Conservation (phyloP, 1,140 invertebrate genomes). For the Apolygus lucorum region DNA sequence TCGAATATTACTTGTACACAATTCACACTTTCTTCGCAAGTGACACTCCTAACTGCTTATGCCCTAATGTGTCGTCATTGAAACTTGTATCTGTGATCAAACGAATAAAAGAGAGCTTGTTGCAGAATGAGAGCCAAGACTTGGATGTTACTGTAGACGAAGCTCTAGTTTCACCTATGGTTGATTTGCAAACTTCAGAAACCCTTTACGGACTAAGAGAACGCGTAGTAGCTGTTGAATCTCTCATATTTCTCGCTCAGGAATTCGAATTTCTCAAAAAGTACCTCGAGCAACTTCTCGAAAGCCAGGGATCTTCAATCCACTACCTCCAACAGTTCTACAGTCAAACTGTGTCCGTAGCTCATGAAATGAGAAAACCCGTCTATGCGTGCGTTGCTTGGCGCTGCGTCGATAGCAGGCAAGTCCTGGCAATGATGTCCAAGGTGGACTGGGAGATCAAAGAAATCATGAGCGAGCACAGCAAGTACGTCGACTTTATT, state of each 20-base stretch:
- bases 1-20: slow-evolving; percentile 89
- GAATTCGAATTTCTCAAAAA: slow-evolving; percentile 76
- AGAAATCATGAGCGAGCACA: slow-evolving; percentile 93
- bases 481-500: slow-evolving; percentile 71
- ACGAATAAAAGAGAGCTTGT: slow-evolving; percentile 60
- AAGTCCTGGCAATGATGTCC: slow-evolving; percentile 72
- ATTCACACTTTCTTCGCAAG: slow-evolving; percentile 83
- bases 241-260: slow-evolving; percentile 76
- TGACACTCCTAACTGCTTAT: slow-evolving; percentile 45
- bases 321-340: slow-evolving; percentile 68
- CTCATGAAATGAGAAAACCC: slow-evolving; percentile 64
- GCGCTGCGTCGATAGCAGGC: slow-evolving; percentile 67
- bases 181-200: slow-evolving; percentile 61
- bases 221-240: slow-evolving; percentile 84
- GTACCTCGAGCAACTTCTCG: slow-evolving; percentile 69
- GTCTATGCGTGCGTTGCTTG: slow-evolving; percentile 77
- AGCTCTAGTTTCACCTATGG: slow-evolving; percentile 57
- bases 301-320: slow-evolving; percentile 48
- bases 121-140: slow-evolving; percentile 38
- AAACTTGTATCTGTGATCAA: slow-evolving; percentile 65
- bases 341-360: slow-evolving; percentile 57
- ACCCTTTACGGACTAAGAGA: slow-evolving; percentile 72
- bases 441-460: slow-evolving; percentile 93
- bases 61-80: slow-evolving; percentile 31
- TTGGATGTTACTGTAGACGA: slow-evolving; percentile 43